phyloP scores from a whole-genome alignment of 2,888 invertebrate species.

The Mactromeris polynyma region DNA sequence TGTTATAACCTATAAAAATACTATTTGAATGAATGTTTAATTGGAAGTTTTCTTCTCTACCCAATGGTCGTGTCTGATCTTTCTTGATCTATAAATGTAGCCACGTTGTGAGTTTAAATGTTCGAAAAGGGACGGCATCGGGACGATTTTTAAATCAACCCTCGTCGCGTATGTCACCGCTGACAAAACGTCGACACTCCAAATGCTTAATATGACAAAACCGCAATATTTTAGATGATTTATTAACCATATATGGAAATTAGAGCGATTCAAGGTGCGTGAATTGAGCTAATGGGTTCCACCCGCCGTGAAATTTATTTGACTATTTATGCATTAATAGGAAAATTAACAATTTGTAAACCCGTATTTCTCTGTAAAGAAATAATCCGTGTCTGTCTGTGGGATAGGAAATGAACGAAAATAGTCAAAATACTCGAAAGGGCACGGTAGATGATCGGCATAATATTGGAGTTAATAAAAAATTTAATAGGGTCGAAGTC shows the following conservation, averaged over 20 bases:
- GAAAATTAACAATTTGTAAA: conserved; percentile 70
- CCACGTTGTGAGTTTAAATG: neutral
- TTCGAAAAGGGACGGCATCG: neutral
- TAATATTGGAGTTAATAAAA: conserved; percentile 20
- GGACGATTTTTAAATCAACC: neutral
- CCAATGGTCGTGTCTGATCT: no score
- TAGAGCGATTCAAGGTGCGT: conserved; percentile 39
- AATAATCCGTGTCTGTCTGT: neutral
- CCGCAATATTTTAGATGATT: conserved; percentile 50
- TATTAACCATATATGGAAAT: conserved; percentile 67
- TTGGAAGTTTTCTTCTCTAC: no score
- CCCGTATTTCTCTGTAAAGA: conserved; percentile 23
- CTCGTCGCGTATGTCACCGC: neutral
- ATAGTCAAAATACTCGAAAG: neutral
- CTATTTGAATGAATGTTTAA: no score
- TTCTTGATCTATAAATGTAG: no score
- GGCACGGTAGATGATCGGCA: neutral
- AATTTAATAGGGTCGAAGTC: conserved; percentile 25
- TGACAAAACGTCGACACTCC: neutral
- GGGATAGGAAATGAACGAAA: neutral
- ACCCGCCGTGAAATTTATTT: conserved; percentile 70
- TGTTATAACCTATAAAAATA: no score
- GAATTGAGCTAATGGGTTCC: conserved; percentile 55
- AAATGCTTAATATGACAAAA: conserved; percentile 11
- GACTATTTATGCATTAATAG: conserved; percentile 66